Conservation (phyloP, 2,888 invertebrate genomes). For the Ferrisia virgata region DNA sequence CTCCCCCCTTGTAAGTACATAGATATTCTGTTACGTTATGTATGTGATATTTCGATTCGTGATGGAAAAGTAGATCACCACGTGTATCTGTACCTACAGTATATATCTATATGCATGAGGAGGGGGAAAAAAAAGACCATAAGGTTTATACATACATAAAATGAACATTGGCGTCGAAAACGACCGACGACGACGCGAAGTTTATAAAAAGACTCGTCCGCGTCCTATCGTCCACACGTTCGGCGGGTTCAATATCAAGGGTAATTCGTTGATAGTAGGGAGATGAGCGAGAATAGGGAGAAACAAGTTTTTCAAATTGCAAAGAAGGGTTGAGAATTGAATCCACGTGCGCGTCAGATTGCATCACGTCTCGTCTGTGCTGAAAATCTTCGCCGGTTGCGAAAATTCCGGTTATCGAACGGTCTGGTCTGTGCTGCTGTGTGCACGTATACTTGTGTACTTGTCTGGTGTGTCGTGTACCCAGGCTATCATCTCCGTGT, state of each 20-base stretch:
- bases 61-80: not conserved
- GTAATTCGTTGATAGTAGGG: not conserved
- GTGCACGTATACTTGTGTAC: no score
- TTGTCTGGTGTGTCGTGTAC: not conserved
- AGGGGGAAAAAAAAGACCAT: not conserved
- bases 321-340: slow-evolving; percentile 3
- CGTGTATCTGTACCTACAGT: no score
- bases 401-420: slow-evolving; percentile 10
- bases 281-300: not conserved
- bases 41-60: no score
- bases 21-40: no score
- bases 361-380: slow-evolving; percentile 10
- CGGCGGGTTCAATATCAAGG: not conserved
- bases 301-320: slow-evolving; percentile 4
- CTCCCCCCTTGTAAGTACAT: no score
- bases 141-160: not conserved
- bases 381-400: slow-evolving; percentile 3
- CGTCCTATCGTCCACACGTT: not conserved
- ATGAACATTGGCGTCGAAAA: not conserved
- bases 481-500: not conserved
- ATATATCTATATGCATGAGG: no score
- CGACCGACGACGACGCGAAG: not conserved
- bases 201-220: not conserved
- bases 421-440: not conserved
- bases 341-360: slow-evolving; percentile 8